Percentiles rank a stretch among this genome's conserved stretches.
Evolutionary conservation across 2,113 vertebrate genomes (phyloP).

Genomic region (Syrmaticus mikado): DNA sequence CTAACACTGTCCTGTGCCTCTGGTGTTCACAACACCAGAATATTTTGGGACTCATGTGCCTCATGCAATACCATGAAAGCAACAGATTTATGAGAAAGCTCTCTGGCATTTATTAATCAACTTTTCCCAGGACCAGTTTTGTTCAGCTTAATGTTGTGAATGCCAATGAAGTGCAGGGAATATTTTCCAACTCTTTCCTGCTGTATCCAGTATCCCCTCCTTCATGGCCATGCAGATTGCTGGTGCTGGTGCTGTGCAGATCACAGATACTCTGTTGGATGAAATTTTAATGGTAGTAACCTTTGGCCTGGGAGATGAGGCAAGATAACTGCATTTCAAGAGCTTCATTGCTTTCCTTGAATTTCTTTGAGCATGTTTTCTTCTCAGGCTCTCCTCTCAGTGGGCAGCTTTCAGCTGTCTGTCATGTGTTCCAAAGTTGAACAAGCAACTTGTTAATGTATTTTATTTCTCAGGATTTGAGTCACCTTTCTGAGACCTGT

Average conservation of each 20-base stretch:
- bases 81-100: not conserved
- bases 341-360: not conserved
- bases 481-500: not conserved
- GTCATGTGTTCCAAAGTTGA: not conserved
- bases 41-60: rapidly evolving
- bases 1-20: not conserved
- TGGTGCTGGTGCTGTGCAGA: not conserved
- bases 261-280: not conserved
- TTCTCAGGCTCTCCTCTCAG: not conserved
- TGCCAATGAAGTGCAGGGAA: not conserved
- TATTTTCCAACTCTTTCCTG: not conserved
- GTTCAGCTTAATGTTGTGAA: not conserved
- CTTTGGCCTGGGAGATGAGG: not conserved
- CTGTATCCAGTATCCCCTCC: not conserved
- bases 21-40: not conserved
- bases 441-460: not conserved
- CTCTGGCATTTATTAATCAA: not conserved
- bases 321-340: not conserved
- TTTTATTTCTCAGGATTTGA: not conserved
- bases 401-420: not conserved
- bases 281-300: not conserved
- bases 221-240: not conserved
- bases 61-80: not conserved
- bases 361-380: not conserved
- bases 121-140: not conserved